phyloP scores from a whole-genome alignment of 2,888 invertebrate species.

The Xestia xanthographa region DNA sequence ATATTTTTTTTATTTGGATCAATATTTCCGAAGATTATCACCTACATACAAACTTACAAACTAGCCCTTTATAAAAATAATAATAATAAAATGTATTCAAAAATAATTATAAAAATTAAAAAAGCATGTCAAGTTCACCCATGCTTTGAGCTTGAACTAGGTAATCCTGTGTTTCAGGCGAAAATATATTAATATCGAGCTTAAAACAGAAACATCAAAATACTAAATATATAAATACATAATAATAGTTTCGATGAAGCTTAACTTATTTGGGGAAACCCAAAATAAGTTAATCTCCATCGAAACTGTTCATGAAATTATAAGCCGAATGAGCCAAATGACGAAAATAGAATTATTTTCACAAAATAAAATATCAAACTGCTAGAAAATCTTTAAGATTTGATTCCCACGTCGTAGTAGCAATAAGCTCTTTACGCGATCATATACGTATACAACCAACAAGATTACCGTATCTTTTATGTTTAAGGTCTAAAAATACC shows the following conservation, averaged over 20 bases:
- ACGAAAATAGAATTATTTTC: constrained; percentile 12
- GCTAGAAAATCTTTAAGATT: constrained; percentile 19
- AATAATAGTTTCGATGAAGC: too few species aligned
- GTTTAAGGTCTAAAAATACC: constrained; percentile 27
- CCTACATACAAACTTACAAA: too few species aligned
- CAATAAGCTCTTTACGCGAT: constrained; percentile 14
- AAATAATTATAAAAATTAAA: too few species aligned
- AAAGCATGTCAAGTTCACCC: too few species aligned
- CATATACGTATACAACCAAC: constrained; percentile 17
- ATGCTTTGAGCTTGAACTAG: too few species aligned
- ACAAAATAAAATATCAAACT: constrained; percentile 8
- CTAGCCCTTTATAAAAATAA: too few species aligned
- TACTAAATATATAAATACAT: neutral
- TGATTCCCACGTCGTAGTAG: neutral
- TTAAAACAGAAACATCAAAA: neutral
- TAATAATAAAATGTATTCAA: too few species aligned
- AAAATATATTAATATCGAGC: neutral
- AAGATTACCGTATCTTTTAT: constrained; percentile 17
- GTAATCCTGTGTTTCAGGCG: too few species aligned
- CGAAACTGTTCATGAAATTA: neutral
- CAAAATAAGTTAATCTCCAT: neutral
- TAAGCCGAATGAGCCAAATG: neutral
- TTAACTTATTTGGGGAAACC: too few species aligned
- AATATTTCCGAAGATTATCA: too few species aligned
- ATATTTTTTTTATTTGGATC: too few species aligned